Percentiles rank a stretch among this genome's conserved stretches.
Evolutionary conservation across 2,113 vertebrate genomes (phyloP).

Genomic region (Hydropotes inermis): DNA sequence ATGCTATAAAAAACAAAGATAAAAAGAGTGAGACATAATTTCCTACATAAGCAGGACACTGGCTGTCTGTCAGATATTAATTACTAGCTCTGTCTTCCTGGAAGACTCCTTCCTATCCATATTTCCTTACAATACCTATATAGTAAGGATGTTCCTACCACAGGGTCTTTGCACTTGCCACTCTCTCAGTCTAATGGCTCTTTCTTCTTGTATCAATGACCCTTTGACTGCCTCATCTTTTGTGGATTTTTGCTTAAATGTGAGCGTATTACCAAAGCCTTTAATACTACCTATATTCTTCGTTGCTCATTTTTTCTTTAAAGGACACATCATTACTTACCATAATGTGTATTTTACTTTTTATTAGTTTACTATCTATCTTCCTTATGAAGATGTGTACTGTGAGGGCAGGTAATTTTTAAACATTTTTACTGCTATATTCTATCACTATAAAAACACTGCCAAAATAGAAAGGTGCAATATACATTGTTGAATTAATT

Average conservation of each 20-base stretch:
- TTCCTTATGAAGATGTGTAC: neutral
- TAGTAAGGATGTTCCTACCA: neutral
- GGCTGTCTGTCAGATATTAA: neutral
- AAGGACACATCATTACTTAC: neutral
- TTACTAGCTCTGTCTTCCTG: neutral
- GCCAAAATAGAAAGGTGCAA: neutral
- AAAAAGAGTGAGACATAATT: neutral
- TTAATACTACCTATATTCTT: neutral
- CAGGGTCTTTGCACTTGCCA: neutral
- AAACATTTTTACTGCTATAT: neutral
- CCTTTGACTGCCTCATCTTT: neutral
- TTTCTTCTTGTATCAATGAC: neutral
- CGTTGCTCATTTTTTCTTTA: neutral
- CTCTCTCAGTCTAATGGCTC: neutral
- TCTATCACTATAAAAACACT: neutral
- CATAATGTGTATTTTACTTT: neutral
- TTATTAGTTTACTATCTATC: neutral
- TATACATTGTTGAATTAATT: neutral
- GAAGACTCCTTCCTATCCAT: neutral
- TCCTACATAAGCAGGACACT: neutral
- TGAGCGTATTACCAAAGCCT: neutral
- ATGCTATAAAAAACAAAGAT: neutral
- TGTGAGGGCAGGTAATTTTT: neutral
- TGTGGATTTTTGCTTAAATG: neutral
- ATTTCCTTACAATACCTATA: neutral